phyloP scores from a whole-genome alignment of 2,797 vertebrate species.

The Decapterus maruadsi region DNA sequence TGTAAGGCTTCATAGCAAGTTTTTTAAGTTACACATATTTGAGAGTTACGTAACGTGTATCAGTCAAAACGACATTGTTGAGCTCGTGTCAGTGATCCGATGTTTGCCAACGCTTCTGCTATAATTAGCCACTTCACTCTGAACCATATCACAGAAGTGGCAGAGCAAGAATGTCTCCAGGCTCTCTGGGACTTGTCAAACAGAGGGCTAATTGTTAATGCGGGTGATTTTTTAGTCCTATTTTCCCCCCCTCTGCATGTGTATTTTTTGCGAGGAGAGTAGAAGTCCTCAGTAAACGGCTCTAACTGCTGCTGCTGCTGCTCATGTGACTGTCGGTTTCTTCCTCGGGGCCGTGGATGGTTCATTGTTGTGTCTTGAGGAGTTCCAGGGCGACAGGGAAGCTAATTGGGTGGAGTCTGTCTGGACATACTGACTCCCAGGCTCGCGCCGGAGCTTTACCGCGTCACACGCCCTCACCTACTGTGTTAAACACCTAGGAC shows the following conservation, averaged over 20 bases:
- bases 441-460: conserved; percentile 38
- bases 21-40: conserved; percentile 38
- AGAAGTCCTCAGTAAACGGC: conserved; percentile 63
- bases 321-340: conserved; percentile 70
- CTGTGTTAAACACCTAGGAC: conserved; percentile 49
- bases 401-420: conserved; percentile 80
- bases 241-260: background rate
- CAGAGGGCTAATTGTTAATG: conserved; percentile 73
- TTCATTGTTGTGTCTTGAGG: conserved; percentile 77
- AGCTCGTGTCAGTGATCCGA: conserved; percentile 61
- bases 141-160: conserved; percentile 43
- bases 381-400: conserved; percentile 72
- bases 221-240: conserved; percentile 52
- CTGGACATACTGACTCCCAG: conserved; percentile 73
- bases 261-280: conserved; percentile 31
- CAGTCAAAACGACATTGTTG: conserved; percentile 54
- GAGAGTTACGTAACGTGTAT: conserved; percentile 51
- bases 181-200: conserved; percentile 56
- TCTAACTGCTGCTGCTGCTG: conserved; percentile 48
- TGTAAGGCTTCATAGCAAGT: conserved; percentile 17
- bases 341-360: conserved; percentile 53
- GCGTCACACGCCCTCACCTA: conserved; percentile 53
- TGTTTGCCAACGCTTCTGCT: conserved; percentile 67
- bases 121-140: conserved; percentile 67
- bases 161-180: conserved; percentile 52